Base-by-base conservation (phyloP, 2,888 invertebrate genomes). In the Nezara viridula region DNA sequence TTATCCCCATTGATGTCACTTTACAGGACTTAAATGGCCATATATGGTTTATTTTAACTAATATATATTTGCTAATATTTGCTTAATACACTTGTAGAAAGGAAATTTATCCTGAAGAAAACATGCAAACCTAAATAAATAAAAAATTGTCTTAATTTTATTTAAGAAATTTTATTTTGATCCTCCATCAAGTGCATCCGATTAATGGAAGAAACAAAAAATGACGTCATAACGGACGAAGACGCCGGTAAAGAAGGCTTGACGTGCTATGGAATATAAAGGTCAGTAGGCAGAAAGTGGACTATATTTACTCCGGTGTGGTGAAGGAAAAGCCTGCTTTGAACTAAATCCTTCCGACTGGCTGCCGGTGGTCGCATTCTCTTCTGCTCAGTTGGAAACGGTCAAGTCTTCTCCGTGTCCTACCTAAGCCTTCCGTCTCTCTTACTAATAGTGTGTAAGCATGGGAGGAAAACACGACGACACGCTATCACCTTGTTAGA, bases 261-360 rank as follows among this genome's bases (percentile, higher is more conserved):
- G 66, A 73, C 66, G 60, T 16, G 2, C 14, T 16, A 2, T 27
- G 2, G 12, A 27, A 7, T 60, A 73, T 73, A 73, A 73, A 73
- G 66, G 66, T 73, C 32, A 73, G 66, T 73, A 73, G 66, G 66
- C 66, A 73, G 32, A 73, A 73, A 73, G 66, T 73, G 66, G 66
- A 73, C 66, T 73, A 73, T 73, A 73, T 73, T 73, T 73, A 73
- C 66, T 37, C 37, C 66, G 60, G 60, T 60, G 27, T 60, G 60
- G 27, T 37, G 32, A 73, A 37, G 66, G 66, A 37, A 37, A 60
- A 37, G 6, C 5, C 32, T 0, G 66, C 66, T 73, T 73, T 73
- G 66, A 73, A 73, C 66, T 73, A 73, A 73, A 73, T 73, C 66
- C 66, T 73, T 73, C 66, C 66, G 37, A 73, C 66, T 37, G 19